Evolutionary conservation across 2,797 vertebrate species (phyloP).

Genomic region (Buphagus erythrorhynchus): DNA sequence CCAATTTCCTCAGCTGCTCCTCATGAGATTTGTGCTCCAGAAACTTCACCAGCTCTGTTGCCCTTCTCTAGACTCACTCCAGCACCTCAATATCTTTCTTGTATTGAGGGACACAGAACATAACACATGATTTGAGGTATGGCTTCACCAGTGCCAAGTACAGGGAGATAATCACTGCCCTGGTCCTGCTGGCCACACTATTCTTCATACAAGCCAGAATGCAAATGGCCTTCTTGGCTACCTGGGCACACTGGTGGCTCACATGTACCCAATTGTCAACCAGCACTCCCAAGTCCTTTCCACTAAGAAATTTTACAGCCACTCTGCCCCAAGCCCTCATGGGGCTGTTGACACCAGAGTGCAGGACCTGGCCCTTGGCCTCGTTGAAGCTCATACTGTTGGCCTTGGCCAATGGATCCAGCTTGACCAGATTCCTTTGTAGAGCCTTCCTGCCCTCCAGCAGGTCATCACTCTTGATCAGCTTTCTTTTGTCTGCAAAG

Average conservation of each 20-base stretch:
- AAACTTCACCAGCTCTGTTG: not conserved
- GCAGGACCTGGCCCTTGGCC: too few relatives aligned
- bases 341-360: not conserved
- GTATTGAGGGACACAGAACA: not conserved
- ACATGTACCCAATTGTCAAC: not conserved
- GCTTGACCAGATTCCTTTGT: not conserved
- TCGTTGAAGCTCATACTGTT: accelerated
- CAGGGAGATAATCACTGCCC: not conserved
- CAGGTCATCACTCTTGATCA: not conserved
- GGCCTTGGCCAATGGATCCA: not conserved
- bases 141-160: accelerated
- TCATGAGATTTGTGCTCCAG: not conserved
- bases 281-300: not conserved
- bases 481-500: not conserved
- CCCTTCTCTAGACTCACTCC: not conserved
- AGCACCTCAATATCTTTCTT: not conserved
- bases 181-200: not conserved
- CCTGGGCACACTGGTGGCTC: not conserved
- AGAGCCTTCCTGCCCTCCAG: not conserved
- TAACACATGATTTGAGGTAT: accelerated
- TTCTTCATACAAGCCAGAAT: not conserved
- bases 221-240: not conserved
- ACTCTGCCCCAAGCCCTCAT: not conserved
- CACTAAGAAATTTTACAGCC: not conserved
- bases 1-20: not conserved